Evolutionary conservation across 2,888 invertebrate genomes (phyloP), one percentile per base, ranked within the genome.

Genomic region (Megalurothrips usitatus): DNA sequence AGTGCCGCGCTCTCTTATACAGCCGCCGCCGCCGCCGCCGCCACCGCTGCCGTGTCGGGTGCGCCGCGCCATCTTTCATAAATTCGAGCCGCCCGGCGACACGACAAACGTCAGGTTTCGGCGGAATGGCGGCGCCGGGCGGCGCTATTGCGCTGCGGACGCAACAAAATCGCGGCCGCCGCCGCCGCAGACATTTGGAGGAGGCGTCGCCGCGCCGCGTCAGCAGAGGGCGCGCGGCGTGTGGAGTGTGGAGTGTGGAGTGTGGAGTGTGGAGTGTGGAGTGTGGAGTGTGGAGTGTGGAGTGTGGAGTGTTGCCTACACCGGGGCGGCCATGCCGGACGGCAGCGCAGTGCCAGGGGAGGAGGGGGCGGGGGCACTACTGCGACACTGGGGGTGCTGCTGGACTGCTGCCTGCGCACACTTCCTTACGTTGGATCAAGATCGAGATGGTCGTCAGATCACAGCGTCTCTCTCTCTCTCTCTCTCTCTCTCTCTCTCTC

Each of bases 371-470:
- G 19, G n/a, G 58, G 6, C 34, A 43, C 58, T 58, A 58, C 58
- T n/a, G 19, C 34, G 34, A 43, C 34, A 43, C 34, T 43, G n/a
- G n/a, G n/a, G n/a, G n/a, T n/a, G 34, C 34, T 43, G 34, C 34
- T 43, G 34, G 34, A 43, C 34, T 43, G 34, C 34, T 43, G 34
- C 34, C 6, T 6, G 58, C 68, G 68, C 23, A n/a, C 68, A 75
- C 68, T 75, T 75, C 68, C 68, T 75, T 75, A 75, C 68, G 68
- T 12, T 8, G 68, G 68, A 75, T 75, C 68, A 26, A 75, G 68
- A 75, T 75, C 68, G 68, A 75, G 68, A 75, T 75, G 68, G 68
- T 23, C 68, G 26, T 75, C 68, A 75, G 68, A 75, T 75, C 68
- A 26, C 68, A 3, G n/a, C 68, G 68, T 23, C 68, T 23, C 68